Percentiles rank a stretch among this genome's conserved stretches.
Conservation (phyloP, 2,113 vertebrate species). For the Microcebus jonahi region DNA sequence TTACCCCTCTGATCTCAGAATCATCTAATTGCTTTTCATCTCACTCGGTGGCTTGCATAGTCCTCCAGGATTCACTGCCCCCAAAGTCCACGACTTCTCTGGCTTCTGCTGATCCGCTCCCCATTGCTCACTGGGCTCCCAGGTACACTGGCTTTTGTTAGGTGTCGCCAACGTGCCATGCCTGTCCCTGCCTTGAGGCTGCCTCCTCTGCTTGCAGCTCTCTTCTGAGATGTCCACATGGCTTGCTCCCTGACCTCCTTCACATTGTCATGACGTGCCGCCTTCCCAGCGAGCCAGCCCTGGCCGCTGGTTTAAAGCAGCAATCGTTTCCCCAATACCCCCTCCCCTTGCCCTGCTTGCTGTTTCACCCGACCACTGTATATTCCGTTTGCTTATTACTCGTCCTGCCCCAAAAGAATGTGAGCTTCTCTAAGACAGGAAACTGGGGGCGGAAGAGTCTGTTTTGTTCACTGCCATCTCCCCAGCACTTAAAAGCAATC, state of each 20-base stretch:
- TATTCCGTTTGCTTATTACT: constrained; percentile 9
- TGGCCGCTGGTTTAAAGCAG: neutral
- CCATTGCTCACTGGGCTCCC: neutral
- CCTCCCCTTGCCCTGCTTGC: neutral
- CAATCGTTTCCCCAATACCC: neutral
- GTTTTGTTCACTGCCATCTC: neutral
- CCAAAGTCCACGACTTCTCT: neutral
- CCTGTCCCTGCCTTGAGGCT: neutral
- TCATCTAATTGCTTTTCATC: constrained; percentile 62
- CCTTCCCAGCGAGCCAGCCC: neutral
- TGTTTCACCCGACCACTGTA: neutral
- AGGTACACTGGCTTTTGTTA: neutral
- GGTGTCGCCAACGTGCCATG: neutral
- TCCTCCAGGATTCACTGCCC: constrained; percentile 22
- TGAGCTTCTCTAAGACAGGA: neutral
- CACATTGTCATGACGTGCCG: neutral
- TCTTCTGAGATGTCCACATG: neutral
- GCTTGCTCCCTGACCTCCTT: neutral
- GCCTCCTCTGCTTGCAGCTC: neutral
- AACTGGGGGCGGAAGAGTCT: neutral
- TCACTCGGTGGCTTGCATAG: constrained; percentile 41
- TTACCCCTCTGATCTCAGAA: constrained; percentile 26
- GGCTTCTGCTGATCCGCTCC: neutral
- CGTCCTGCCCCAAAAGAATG: neutral
- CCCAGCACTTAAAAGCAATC: constrained; percentile 3